Evolutionary conservation across 53 echinoderm and acorn worm species (phyloP).

Genomic region (Zoroaster sp.): DNA sequence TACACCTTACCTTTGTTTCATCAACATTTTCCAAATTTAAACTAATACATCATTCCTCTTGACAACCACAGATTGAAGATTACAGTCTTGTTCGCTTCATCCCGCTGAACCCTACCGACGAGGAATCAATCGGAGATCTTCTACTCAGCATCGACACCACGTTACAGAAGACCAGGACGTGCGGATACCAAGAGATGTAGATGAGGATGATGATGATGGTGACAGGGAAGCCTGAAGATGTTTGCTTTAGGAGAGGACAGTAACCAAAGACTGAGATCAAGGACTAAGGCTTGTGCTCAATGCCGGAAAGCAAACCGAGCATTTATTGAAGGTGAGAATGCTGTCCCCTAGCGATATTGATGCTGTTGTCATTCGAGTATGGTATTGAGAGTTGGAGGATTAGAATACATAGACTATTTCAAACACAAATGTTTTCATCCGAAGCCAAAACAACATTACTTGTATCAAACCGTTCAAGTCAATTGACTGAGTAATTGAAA

Average conservation of each 20-base stretch:
- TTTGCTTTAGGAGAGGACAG: not conserved
- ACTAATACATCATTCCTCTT: no score
- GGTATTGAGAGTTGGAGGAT: no score
- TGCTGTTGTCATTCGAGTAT: no score
- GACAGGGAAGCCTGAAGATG: not conserved
- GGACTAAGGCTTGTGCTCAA: no score
- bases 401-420: no score
- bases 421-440: no score
- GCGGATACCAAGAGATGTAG: slow-evolving; percentile 67
- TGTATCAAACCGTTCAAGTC: no score
- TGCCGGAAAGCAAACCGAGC: no score
- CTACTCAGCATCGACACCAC: slow-evolving; percentile 88
- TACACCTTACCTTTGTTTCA: not conserved
- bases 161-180: slow-evolving; percentile 94
- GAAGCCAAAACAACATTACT: no score
- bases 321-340: no score
- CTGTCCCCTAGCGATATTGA: no score
- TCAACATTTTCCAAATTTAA: not conserved
- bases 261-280: not conserved
- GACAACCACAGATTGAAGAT: slow-evolving; percentile 91
- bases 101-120: slow-evolving; percentile 86
- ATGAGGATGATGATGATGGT: slow-evolving; percentile 75
- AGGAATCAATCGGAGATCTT: slow-evolving; percentile 85
- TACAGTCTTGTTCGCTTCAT: slow-evolving; percentile 91
- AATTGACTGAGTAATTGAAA: no score